Evolutionary conservation across 2,797 vertebrate genomes (phyloP).

Genomic region (Sitta carolinensis): DNA sequence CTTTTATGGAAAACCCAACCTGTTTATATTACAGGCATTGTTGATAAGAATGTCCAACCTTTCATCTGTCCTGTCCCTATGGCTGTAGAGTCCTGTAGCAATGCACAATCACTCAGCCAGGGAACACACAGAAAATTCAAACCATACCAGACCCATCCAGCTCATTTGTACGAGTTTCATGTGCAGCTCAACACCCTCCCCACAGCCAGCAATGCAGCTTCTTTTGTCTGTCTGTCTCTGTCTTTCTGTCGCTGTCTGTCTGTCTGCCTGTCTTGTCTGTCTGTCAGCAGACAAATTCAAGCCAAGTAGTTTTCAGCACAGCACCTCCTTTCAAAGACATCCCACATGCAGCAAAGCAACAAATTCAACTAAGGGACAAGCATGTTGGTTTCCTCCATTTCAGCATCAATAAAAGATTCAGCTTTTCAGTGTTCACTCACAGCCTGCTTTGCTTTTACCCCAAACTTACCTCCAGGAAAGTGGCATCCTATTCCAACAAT

Average conservation of each 20-base stretch:
- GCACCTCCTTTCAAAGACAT: neutral
- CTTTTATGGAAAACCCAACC: neutral
- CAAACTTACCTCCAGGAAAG: constrained; percentile 82
- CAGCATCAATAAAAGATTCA: neutral
- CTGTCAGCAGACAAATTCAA: neutral
- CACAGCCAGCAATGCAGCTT: neutral
- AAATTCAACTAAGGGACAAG: neutral
- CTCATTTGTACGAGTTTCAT: neutral
- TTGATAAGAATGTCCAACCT: neutral
- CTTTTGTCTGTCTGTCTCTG: neutral
- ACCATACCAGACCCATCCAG: neutral
- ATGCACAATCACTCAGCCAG: neutral
- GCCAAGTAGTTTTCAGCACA: fast-evolving
- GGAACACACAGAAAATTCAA: neutral
- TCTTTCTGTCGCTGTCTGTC: neutral
- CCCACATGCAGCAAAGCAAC: neutral
- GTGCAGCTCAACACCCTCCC: neutral
- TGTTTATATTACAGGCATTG: neutral
- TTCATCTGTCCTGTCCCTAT: neutral
- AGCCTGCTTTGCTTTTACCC: neutral
- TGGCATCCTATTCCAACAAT: constrained; percentile 87
- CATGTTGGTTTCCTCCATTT: neutral
- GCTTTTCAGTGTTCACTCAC: neutral
- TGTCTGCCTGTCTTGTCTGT: too few species aligned
- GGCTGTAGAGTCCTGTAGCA: neutral